Conservation (phyloP, 2,113 vertebrate species). For the Sturnira hondurensis region DNA sequence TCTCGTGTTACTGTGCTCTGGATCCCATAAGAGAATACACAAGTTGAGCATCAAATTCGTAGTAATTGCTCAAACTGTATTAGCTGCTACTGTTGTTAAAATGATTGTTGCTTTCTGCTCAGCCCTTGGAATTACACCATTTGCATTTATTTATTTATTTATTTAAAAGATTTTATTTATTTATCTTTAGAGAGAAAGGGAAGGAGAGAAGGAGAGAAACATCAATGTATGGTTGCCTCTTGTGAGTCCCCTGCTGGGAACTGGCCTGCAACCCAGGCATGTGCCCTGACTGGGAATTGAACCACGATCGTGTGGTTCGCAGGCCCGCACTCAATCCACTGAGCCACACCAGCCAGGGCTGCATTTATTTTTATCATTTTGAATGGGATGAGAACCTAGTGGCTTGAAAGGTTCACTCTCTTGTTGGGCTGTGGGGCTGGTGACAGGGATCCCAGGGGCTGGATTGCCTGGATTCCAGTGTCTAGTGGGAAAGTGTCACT, state of each 20-base stretch:
- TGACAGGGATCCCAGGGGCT: not conserved
- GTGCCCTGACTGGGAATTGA: no score
- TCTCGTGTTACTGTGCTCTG: not conserved
- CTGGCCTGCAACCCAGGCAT: no score
- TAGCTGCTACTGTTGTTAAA: not conserved
- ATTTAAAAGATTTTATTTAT: no score
- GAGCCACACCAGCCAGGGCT: no score
- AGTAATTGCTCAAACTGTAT: not conserved
- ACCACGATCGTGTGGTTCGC: no score
- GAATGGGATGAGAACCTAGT: not conserved
- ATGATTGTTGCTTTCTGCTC: not conserved
- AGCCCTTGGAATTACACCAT: not conserved
- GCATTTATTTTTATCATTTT: constrained; percentile 47
- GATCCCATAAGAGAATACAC: not conserved
- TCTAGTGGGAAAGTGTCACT: not conserved
- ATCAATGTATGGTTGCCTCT: no score
- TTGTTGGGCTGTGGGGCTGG: not conserved
- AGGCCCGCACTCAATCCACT: no score
- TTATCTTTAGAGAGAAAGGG: no score
- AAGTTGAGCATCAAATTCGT: not conserved
- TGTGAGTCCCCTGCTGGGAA: no score
- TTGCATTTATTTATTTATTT: constrained; percentile 44
- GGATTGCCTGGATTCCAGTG: not conserved
- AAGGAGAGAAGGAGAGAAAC: no score
- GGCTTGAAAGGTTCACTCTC: constrained; percentile 5